phyloP scores from a whole-genome alignment of 2,888 invertebrate species.

The Campoplex nolae region DNA sequence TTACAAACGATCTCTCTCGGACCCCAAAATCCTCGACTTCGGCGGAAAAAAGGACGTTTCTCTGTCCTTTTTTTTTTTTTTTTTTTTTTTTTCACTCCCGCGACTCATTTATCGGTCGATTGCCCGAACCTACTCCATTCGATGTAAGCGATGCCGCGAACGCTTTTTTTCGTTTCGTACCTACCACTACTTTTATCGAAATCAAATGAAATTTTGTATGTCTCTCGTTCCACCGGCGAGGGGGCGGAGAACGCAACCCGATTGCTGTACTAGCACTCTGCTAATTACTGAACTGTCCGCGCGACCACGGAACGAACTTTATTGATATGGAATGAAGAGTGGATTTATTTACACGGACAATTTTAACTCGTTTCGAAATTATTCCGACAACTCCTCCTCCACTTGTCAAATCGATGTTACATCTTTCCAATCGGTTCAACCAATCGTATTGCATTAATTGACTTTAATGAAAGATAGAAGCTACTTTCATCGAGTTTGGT shows the following conservation, averaged over 20 bases:
- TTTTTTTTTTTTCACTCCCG: slow-evolving; percentile 35
- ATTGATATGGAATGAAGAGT: background rate
- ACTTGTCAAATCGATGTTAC: background rate
- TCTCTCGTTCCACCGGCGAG: background rate
- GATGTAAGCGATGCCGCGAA: slow-evolving; percentile 32
- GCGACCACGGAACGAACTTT: slow-evolving; percentile 4
- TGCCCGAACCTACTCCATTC: slow-evolving; percentile 7
- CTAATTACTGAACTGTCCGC: slow-evolving; percentile 36
- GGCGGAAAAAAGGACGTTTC: slow-evolving; percentile 50
- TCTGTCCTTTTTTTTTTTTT: slow-evolving; percentile 36
- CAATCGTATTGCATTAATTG: background rate
- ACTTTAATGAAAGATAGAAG: background rate
- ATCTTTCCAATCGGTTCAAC: background rate
- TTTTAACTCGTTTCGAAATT: slow-evolving; percentile 6
- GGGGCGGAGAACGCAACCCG: background rate
- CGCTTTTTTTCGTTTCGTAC: background rate
- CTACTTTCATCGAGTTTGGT: background rate
- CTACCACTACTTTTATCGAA: slow-evolving; percentile 15
- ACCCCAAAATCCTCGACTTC: slow-evolving; percentile 60
- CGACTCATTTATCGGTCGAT: slow-evolving; percentile 35
- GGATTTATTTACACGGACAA: slow-evolving; percentile 22
- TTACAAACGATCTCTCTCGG: slow-evolving; percentile 76
- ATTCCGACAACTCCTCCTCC: slow-evolving; percentile 8
- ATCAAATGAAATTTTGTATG: slow-evolving; percentile 8
- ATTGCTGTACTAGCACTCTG: slow-evolving; percentile 5